Base-by-base conservation (phyloP, 2,888 invertebrate genomes). In the Omphaloscelis lunosa region DNA sequence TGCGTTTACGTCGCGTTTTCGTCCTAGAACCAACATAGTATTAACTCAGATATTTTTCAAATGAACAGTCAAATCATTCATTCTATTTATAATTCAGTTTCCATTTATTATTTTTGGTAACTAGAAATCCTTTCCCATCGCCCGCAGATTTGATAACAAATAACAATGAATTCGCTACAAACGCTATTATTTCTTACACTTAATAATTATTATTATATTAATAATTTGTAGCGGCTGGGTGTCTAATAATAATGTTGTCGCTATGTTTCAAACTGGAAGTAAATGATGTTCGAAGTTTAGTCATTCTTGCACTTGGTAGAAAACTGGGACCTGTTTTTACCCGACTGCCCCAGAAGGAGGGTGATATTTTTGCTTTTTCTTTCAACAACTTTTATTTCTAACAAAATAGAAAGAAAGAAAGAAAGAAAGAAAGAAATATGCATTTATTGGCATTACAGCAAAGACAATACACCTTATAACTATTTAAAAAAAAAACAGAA, bases 221-320 rank as follows among this genome's bases (percentile, higher is more conserved):
- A 56, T 72, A n/a, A 41, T 45, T 59, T 59, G 17, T 48, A 29
- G 39, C 34, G 11, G 17, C n/a, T 29, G 2, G 2, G 8, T 61
- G 1, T 34, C 7, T 62, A 41, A 61, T 62, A 56, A 74, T 34
- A 74, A 62, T 51, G 15, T 27, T 39, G 15, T 53, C 20, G 39
- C 15, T 34, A 4, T 20, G 12, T 45, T 51, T 59, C 7, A 48
- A 73, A 39, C 11, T 23, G 23, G 1, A 41, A 39, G 15, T 73
- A 15, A 74, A 51, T 61, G 1, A 51, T 74, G 27, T 17, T 34
- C 27, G 27, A 75, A 75, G 62, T 75, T 75, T 48, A 11, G 3
- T 17, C 11, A 48, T 63, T 75, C 34, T 63, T 39, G 62, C 76
- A 56, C 1, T 27, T 63, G 17, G 11, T 17, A 3, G n/a, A 8